Evolutionary conservation across 2,113 vertebrate genomes (phyloP).

Genomic region (Dinomys branickii): DNA sequence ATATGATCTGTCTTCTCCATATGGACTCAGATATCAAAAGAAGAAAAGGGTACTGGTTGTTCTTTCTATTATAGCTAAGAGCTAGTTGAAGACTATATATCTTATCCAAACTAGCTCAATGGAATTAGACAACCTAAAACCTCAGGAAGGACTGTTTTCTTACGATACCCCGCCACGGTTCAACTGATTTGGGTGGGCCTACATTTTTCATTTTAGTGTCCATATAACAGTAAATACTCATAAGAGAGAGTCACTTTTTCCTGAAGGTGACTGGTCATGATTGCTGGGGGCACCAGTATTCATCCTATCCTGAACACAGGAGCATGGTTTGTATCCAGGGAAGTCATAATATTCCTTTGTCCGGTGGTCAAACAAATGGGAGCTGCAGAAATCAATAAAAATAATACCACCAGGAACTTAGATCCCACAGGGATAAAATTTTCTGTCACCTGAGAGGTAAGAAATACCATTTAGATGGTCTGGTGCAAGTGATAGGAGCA

Average conservation of each 20-base stretch:
- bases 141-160: background rate
- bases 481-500: background rate
- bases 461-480: background rate
- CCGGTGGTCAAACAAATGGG: background rate
- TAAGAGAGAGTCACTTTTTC: background rate
- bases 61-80: background rate
- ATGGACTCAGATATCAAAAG: background rate
- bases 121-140: background rate
- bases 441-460: background rate
- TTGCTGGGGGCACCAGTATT: background rate
- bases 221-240: background rate
- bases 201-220: background rate
- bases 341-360: background rate
- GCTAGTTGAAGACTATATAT: background rate
- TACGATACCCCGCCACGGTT: background rate
- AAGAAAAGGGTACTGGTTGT: background rate
- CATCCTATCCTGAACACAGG: background rate
- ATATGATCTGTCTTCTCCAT: background rate
- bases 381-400: background rate
- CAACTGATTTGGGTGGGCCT: background rate
- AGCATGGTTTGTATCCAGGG: background rate
- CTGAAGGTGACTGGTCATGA: background rate
- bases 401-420: background rate
- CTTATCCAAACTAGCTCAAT: background rate
- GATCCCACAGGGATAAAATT: background rate